Evolutionary conservation across 1,140 invertebrate genomes (phyloP).

Genomic region (Zaprionus davidi): DNA sequence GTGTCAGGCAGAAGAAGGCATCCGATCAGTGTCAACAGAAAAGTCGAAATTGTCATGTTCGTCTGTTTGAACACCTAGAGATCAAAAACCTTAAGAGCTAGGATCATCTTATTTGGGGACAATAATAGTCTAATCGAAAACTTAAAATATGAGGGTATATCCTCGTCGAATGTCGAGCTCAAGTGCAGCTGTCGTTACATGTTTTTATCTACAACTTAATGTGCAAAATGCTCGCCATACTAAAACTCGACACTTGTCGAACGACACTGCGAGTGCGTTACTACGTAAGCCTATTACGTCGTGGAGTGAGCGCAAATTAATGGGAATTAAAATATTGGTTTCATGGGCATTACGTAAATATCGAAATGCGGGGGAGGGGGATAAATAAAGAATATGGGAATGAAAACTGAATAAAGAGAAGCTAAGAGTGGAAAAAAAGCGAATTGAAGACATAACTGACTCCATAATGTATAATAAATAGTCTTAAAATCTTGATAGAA

Average conservation of each 20-base stretch:
- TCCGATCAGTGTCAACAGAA: no score
- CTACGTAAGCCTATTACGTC: slow-evolving; percentile 1
- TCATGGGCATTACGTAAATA: slow-evolving; percentile 1
- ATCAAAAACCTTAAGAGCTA: no score
- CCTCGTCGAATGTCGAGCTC: no score
- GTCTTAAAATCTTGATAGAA: no score
- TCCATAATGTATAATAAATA: no score
- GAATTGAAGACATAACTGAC: neutral
- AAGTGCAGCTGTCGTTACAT: no score
- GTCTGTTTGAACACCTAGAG: no score
- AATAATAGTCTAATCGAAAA: no score
- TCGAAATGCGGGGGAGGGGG: neutral
- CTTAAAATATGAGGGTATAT: no score
- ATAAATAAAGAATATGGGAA: neutral
- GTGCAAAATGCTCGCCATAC: neutral
- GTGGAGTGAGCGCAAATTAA: neutral
- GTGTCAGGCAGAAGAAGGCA: no score
- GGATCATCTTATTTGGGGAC: no score
- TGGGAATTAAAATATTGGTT: slow-evolving; percentile 5
- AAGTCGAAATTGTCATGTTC: no score
- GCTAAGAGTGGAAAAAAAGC: neutral
- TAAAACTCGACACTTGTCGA: neutral
- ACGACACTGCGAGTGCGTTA: neutral
- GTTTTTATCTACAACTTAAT: neutral
- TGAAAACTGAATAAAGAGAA: neutral